Base-by-base conservation (phyloP, 2,113 vertebrate genomes). In the Bagarius yarrelli region DNA sequence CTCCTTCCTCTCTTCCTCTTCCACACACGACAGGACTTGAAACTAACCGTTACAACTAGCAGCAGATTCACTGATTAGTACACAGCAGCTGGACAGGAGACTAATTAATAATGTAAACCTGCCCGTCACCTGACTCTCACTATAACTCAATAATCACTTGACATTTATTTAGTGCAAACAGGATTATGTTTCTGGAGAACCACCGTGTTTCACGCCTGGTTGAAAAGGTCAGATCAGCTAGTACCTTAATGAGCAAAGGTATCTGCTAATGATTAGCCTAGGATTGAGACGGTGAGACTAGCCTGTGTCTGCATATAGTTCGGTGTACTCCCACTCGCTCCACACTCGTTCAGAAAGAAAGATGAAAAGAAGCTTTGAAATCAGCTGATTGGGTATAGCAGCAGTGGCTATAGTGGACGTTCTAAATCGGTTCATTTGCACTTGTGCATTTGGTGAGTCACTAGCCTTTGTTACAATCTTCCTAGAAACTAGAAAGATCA, bases 371-470 rank as follows among this genome's bases (percentile, higher is more conserved):
- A 52, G 34, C 21, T 78, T 81, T 81, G 71, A 76, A 53, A 44
- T 77, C 59, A 61, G 75, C 59, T 77, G 75, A 50, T 56, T 70
- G 75, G n/a, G 70, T 76, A 74, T 34, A 59, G 79, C 21, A 40
- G 44, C 47, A 32, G 69, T 44, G 80, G 74, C 63, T 57, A 73
- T 57, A 63, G 55, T 9, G 50, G 55, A 76, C 25, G 36, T 47
- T 69, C 80, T 75, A 64, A 84, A 86, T 86, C 70, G 70, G 81
- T 76, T 55, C 82, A 55, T 73, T 60, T 55, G 70, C 27, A 44
- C 63, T 78, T 86, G 80, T 86, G 82, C 76, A 44, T 84, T 79
- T 86, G 52, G 79, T 84, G 85, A 84, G 80, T 82, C 85, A 84
- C 79, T 60, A 84, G 76, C 72, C 74, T 84, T 83, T 86, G 85